phyloP scores from a whole-genome alignment of 2,888 invertebrate species.

The Sycophila texana region DNA sequence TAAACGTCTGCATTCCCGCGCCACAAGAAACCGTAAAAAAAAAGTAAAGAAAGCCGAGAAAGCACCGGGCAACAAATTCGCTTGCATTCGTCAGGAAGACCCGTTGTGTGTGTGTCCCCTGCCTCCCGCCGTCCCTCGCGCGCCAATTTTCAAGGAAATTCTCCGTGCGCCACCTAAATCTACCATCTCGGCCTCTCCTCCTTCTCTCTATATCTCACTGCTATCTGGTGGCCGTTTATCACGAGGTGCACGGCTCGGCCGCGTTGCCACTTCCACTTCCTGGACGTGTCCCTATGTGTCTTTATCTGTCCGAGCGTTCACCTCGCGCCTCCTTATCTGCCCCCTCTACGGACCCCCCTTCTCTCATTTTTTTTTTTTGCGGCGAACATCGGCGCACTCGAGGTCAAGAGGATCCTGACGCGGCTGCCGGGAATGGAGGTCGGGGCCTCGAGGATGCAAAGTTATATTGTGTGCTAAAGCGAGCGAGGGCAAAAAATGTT shows the following conservation, averaged over 20 bases:
- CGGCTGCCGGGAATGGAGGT: background rate
- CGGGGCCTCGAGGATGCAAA: background rate
- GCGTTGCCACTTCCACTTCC: slow-evolving; percentile 7
- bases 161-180: slow-evolving; percentile 35
- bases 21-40: no score
- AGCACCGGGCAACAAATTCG: background rate
- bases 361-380: background rate
- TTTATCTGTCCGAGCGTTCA: slow-evolving; percentile 48
- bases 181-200: slow-evolving; percentile 33
- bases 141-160: slow-evolving; percentile 39
- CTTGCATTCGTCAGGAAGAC: background rate
- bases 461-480: background rate
- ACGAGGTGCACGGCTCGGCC: background rate
- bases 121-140: background rate
- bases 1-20: no score
- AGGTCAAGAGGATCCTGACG: slow-evolving; percentile 21
- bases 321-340: slow-evolving; percentile 18
- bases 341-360: background rate
- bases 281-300: slow-evolving; percentile 37
- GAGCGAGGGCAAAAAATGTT: background rate
- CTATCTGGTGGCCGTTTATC: slow-evolving; percentile 41
- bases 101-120: background rate
- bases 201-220: slow-evolving; percentile 15
- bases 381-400: slow-evolving; percentile 5
- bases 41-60: no score